Percentiles rank a stretch among this genome's conserved stretches.
Evolutionary conservation across 2,113 vertebrate genomes (phyloP).

Genomic region (Procavia capensis): DNA sequence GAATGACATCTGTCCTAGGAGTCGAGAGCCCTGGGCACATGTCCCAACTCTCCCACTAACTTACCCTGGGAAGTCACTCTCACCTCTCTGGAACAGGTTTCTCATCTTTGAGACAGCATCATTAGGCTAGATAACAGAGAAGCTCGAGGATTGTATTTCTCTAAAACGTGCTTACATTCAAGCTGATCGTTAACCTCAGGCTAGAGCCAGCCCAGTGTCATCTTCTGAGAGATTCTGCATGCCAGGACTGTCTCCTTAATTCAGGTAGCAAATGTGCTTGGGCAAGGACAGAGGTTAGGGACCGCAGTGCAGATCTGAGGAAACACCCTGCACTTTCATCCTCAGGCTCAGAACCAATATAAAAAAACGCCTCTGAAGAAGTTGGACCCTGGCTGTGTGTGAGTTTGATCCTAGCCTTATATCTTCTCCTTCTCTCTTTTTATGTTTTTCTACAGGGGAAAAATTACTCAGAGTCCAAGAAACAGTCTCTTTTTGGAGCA

Average conservation of each 20-base stretch:
- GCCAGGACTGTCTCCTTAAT: neutral
- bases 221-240: neutral
- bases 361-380: conserved; percentile 66
- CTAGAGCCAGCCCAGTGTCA: neutral
- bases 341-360: conserved; percentile 46
- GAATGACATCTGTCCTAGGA: neutral
- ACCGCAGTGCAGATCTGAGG: neutral
- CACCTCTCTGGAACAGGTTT: neutral
- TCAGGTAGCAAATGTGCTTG: neutral
- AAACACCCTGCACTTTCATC: conserved; percentile 67
- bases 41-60: neutral
- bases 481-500: conserved; percentile 62
- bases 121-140: neutral
- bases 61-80: neutral
- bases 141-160: conserved; percentile 10
- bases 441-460: conserved; percentile 67
- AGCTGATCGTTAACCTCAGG: conserved; percentile 3
- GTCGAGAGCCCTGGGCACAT: neutral
- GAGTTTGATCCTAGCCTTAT: conserved; percentile 64
- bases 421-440: conserved; percentile 63
- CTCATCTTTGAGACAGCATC: neutral
- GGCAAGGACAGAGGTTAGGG: conserved; percentile 37
- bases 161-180: neutral
- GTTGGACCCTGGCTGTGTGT: conserved; percentile 16
- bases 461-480: conserved; percentile 66